These are phyloP conservation scores for Nomada fucata DNA, from an alignment of 2,888 invertebrate species.

Conservation along the genomic window DNA sequence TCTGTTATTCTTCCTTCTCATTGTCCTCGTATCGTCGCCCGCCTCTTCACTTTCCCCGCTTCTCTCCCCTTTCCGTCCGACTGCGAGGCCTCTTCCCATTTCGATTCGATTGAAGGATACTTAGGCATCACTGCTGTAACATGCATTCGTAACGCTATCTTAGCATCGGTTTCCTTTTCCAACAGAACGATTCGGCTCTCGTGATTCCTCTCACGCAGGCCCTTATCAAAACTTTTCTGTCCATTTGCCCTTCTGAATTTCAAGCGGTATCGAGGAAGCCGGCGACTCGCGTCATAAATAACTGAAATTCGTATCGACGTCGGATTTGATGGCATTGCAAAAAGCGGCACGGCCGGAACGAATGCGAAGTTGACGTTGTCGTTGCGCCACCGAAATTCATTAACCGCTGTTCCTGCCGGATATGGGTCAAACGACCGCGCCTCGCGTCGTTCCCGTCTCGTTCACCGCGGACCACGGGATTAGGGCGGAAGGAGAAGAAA, in stretches of 20 bases:
- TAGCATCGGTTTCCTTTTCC: slow-evolving; percentile 28
- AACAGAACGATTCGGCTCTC: background rate
- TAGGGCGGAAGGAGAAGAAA: background rate
- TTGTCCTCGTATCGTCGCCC: background rate
- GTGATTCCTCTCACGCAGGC: slow-evolving; percentile 35
- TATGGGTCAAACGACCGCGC: slow-evolving; percentile 38
- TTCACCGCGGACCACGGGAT: slow-evolving; percentile 5
- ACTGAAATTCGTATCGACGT: slow-evolving; percentile 41
- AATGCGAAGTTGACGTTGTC: slow-evolving; percentile 31
- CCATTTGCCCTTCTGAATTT: slow-evolving; percentile 46
- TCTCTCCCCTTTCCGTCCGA: background rate
- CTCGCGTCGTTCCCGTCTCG: slow-evolving; percentile 35
- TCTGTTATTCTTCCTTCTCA: background rate
- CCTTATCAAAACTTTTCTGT: slow-evolving; percentile 51
- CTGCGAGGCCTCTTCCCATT: background rate
- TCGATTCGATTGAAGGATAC: slow-evolving; percentile 22
- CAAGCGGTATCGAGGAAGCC: slow-evolving; percentile 27
- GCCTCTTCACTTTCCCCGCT: background rate
- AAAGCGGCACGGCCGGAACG: slow-evolving; percentile 5
- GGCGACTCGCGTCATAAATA: slow-evolving; percentile 25
- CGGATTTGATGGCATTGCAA: slow-evolving; percentile 13
- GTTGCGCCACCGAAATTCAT: slow-evolving; percentile 43
- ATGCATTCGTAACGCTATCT: slow-evolving; percentile 36
- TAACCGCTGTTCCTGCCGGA: slow-evolving; percentile 34
- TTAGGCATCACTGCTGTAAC: slow-evolving; percentile 19